Percentiles rank a stretch among this genome's conserved stretches.
Evolutionary conservation across 2,113 vertebrate genomes (phyloP).

Genomic region (human): GRCh38 chr5:9016501-9017000

Average conservation of each 20-base stretch:
- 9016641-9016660: background rate
- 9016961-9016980: background rate
- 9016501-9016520: background rate
- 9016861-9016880: background rate
- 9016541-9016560: background rate
- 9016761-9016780: background rate
- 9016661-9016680: background rate
- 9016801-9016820: background rate
- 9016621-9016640: background rate
- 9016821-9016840: background rate
- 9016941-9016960: background rate
- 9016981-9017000: background rate
- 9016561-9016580: background rate
- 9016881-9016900: rapidly evolving
- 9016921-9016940: background rate
- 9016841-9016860: background rate
- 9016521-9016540: background rate
- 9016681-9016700: background rate
- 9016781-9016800: background rate
- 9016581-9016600: background rate
- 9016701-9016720: background rate
- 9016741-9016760: background rate
- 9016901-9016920: rapidly evolving
- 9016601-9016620: background rate
- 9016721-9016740: background rate